phyloP scores from a whole-genome alignment of 1,140 invertebrate genomes.

The Zaprionus kolodkinae region DNA sequence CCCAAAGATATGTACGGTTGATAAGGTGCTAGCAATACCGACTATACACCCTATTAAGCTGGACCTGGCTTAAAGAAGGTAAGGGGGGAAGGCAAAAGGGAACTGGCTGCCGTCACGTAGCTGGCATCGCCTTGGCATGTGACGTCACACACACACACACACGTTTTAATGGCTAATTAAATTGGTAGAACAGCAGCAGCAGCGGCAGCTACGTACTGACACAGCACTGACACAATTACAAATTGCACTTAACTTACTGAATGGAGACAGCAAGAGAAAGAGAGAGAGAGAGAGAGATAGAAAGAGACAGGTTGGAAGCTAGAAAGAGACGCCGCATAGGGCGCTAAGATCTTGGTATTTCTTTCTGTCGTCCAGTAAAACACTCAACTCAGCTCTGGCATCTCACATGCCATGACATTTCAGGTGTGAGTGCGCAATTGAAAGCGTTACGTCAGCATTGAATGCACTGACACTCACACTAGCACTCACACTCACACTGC shows the following conservation, averaged over 20 bases:
- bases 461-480: neutral
- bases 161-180: conserved; percentile 81
- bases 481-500: neutral
- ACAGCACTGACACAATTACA: conserved; percentile 77
- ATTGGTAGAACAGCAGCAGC: conserved; percentile 68
- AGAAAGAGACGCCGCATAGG: conserved; percentile 12
- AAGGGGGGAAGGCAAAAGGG: neutral
- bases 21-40: conserved; percentile 30
- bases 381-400: conserved; percentile 25
- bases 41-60: conserved; percentile 11
- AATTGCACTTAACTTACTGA: conserved; percentile 70
- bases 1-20: conserved; percentile 40
- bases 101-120: conserved; percentile 66
- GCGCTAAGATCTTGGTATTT: conserved; percentile 35
- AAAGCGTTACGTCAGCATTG: conserved; percentile 25
- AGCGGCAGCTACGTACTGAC: conserved; percentile 39
- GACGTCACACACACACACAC: conserved; percentile 72
- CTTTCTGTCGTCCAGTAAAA: conserved; percentile 18
- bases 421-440: conserved; percentile 4
- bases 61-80: neutral
- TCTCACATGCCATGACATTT: conserved; percentile 35
- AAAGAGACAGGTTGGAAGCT: too few relatives aligned
- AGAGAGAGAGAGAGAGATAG: neutral
- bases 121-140: conserved; percentile 66
- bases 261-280: conserved; percentile 9